phyloP scores from a whole-genome alignment of 2,888 invertebrate genomes.

The Oasisia sp. region DNA sequence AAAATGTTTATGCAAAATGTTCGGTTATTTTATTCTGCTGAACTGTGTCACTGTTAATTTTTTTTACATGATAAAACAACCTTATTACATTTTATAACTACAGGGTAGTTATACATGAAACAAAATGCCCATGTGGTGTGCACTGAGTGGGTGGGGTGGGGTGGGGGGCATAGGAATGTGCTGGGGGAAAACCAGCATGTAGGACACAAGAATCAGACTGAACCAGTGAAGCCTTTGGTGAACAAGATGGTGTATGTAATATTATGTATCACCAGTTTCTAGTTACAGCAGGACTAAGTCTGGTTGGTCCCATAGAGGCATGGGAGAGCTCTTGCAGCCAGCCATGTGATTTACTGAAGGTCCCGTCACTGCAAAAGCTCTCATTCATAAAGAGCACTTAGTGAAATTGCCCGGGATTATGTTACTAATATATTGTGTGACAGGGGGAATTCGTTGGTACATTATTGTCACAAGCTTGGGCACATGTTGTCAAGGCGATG shows the following conservation, averaged over 20 bases:
- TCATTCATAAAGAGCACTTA: conserved; percentile 13
- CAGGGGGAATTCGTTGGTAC: not conserved
- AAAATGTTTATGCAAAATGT: no score
- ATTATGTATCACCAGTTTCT: not conserved
- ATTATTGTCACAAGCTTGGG: not conserved
- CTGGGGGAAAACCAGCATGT: not conserved
- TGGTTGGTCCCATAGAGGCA: not conserved
- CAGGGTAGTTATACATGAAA: not conserved
- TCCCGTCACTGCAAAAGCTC: not conserved
- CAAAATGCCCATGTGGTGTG: not conserved
- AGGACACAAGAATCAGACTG: not conserved
- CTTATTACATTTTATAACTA: not conserved
- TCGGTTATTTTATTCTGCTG: not conserved
- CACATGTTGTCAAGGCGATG: not conserved
- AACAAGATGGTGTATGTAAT: not conserved
- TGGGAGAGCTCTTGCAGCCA: not conserved
- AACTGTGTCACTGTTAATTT: not conserved
- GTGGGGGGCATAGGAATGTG: no score
- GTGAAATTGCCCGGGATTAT: conserved; percentile 13
- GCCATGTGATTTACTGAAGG: not conserved
- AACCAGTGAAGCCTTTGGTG: not conserved
- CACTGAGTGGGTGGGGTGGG: not conserved
- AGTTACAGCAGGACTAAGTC: not conserved
- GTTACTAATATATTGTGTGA: conserved; percentile 13
- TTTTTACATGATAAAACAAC: not conserved